Conservation (phyloP, 2,797 vertebrate genomes). For the Clarias laeviceps region DNA sequence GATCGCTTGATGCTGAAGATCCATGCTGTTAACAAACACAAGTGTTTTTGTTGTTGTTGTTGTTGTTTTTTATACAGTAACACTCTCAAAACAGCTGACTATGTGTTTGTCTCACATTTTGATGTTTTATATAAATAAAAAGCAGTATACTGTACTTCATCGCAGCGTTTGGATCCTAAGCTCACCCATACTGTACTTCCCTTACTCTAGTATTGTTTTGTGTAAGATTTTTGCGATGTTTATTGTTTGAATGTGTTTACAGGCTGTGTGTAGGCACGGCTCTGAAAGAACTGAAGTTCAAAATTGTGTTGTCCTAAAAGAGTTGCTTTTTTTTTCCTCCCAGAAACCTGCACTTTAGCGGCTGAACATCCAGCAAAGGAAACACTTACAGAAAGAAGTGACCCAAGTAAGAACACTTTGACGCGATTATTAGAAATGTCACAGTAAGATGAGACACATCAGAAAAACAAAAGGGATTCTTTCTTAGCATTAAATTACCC, state of each 20-base stretch:
- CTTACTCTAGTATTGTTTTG: not conserved
- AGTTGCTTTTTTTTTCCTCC: not conserved
- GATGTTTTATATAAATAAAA: not conserved
- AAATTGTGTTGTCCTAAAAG: not conserved
- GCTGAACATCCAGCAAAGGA: conserved; percentile 25
- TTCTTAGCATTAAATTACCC: not conserved
- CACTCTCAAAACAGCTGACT: not conserved
- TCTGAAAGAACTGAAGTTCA: not conserved
- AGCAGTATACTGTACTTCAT: not conserved
- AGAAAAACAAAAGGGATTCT: not conserved
- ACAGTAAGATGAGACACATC: not conserved
- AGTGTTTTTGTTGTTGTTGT: no score
- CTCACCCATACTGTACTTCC: not conserved
- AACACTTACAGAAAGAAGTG: not conserved
- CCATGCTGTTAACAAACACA: not conserved
- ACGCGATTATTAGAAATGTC: not conserved
- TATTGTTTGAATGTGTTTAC: not conserved
- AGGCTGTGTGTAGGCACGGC: not conserved
- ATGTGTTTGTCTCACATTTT: not conserved
- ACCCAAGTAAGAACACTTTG: conserved; percentile 4
- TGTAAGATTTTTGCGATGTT: not conserved
- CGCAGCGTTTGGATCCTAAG: not conserved
- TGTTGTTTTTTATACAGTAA: not conserved
- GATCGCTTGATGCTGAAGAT: not conserved
- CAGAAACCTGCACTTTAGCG: conserved; percentile 9